These are phyloP conservation scores for Sebastes umbrosus DNA, from an alignment of 2,797 vertebrate species.

Conservation along the genomic window DNA sequence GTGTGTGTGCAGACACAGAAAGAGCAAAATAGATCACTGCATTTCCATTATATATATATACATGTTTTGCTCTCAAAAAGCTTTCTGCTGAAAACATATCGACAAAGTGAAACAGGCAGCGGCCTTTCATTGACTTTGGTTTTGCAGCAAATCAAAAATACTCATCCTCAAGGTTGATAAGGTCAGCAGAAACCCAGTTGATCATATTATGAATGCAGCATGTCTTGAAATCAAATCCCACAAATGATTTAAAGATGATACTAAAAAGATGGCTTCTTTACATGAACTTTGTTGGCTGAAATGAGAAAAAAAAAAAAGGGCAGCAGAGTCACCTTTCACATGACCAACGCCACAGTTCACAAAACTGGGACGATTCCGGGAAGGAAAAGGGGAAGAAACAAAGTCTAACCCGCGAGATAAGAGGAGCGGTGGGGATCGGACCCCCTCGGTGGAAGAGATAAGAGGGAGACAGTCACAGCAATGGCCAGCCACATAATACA, in stretches of 20 bases:
- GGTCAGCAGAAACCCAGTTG: slow-evolving; percentile 48
- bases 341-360: slow-evolving; percentile 47
- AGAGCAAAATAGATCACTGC: slow-evolving; percentile 23
- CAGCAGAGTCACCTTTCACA: slow-evolving; percentile 75
- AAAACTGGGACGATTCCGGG: slow-evolving; percentile 75
- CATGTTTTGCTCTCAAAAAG: slow-evolving; percentile 9
- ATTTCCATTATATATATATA: slow-evolving; percentile 36
- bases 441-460: slow-evolving; percentile 79
- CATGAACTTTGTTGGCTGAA: slow-evolving; percentile 45
- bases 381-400: slow-evolving; percentile 63
- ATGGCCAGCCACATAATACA: slow-evolving; percentile 82
- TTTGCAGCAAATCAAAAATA: slow-evolving; percentile 23
- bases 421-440: slow-evolving; percentile 57
- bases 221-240: slow-evolving; percentile 67
- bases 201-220: slow-evolving; percentile 48
- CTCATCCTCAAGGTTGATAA: slow-evolving; percentile 48
- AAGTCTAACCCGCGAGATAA: slow-evolving; percentile 72
- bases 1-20: slow-evolving; percentile 5
- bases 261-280: slow-evolving; percentile 42
- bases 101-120: slow-evolving; percentile 1
- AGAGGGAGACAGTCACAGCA: slow-evolving; percentile 82
- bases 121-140: slow-evolving; percentile 37
- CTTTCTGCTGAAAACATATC: neutral
- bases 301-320: neutral
- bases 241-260: slow-evolving; percentile 53